Evolutionary conservation across 1,140 invertebrate species (phyloP).

Genomic region (Drosophila funebris): DNA sequence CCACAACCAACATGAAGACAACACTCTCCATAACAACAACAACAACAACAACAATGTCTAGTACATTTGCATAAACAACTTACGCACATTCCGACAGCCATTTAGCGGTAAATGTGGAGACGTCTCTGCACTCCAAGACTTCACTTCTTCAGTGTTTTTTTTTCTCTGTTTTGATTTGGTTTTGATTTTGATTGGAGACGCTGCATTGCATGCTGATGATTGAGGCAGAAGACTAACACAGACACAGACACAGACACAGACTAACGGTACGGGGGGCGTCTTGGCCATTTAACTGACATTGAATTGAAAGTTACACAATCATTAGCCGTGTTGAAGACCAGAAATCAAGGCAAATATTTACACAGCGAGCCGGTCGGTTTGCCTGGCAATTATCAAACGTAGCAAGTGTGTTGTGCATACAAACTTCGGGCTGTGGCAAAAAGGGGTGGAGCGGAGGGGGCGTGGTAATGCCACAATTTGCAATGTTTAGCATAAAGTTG

Average conservation of each 20-base stretch:
- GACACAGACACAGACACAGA: no score
- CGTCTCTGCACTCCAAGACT: slow-evolving; percentile 26
- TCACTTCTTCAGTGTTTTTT: slow-evolving; percentile 5
- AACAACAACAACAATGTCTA: slow-evolving; percentile 28
- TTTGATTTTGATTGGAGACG: slow-evolving; percentile 64
- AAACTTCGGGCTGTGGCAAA: background rate
- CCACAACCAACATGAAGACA: slow-evolving; percentile 11
- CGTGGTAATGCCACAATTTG: slow-evolving; percentile 72
- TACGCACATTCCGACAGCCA: slow-evolving; percentile 65
- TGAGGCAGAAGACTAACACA: background rate
- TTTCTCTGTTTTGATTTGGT: slow-evolving; percentile 41
- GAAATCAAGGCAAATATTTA: slow-evolving; percentile 75
- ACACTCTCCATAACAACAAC: slow-evolving; percentile 42
- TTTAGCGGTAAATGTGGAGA: slow-evolving; percentile 68
- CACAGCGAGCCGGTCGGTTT: slow-evolving; percentile 66
- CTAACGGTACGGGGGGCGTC: background rate
- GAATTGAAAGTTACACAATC: slow-evolving; percentile 80
- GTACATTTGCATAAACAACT: slow-evolving; percentile 76
- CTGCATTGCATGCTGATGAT: slow-evolving; percentile 66
- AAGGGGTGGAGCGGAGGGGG: no score
- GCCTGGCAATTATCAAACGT: slow-evolving; percentile 65
- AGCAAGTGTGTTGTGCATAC: slow-evolving; percentile 1
- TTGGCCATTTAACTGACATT: slow-evolving; percentile 66
- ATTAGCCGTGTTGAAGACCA: slow-evolving; percentile 33
- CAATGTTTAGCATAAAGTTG: slow-evolving; percentile 79